Percentiles rank a stretch among this genome's conserved stretches.
Conservation (phyloP, 2,888 invertebrate species). For the Chrysina gloriosa region DNA sequence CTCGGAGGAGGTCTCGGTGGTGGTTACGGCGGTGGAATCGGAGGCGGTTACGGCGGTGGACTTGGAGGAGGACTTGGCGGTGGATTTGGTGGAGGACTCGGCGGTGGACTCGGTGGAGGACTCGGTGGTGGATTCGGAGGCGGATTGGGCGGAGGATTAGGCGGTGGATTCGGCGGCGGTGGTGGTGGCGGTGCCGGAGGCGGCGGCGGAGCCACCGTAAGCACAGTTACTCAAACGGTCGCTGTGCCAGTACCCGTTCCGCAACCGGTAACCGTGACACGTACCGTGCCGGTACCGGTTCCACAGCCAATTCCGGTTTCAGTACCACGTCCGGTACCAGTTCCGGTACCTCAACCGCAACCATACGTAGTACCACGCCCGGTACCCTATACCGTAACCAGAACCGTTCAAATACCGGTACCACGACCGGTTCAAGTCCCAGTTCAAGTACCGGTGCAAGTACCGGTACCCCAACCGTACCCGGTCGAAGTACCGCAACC, state of each 20-base stretch:
- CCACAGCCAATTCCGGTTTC: slow-evolving; percentile 68
- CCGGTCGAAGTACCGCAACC: slow-evolving; percentile 70
- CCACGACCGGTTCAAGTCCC: slow-evolving; percentile 62
- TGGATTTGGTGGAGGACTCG: slow-evolving; percentile 44
- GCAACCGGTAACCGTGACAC: slow-evolving; percentile 53
- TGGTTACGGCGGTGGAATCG: slow-evolving; percentile 43
- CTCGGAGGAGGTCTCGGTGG: slow-evolving; percentile 44
- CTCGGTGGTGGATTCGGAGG: slow-evolving; percentile 47
- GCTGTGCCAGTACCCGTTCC: slow-evolving; percentile 61
- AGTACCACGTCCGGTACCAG: slow-evolving; percentile 59
- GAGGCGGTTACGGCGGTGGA: slow-evolving; percentile 45
- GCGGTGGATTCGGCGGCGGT: slow-evolving; percentile 45
- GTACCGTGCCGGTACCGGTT: slow-evolving; percentile 67
- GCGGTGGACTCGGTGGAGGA: slow-evolving; percentile 44
- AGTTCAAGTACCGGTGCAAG: slow-evolving; percentile 66
- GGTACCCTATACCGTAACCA: slow-evolving; percentile 54
- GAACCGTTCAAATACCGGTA: slow-evolving; percentile 60
- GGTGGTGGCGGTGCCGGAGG: slow-evolving; percentile 57
- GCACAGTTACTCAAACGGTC: slow-evolving; percentile 57
- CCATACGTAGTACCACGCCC: slow-evolving; percentile 43
- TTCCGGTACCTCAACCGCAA: slow-evolving; percentile 67
- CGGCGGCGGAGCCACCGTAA: slow-evolving; percentile 59
- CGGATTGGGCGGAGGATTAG: slow-evolving; percentile 39
- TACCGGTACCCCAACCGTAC: slow-evolving; percentile 68
- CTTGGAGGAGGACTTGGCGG: slow-evolving; percentile 39